These are phyloP conservation scores for Liasis olivaceus DNA, from an alignment of 2,797 vertebrate genomes.

Conservation along the genomic window DNA sequence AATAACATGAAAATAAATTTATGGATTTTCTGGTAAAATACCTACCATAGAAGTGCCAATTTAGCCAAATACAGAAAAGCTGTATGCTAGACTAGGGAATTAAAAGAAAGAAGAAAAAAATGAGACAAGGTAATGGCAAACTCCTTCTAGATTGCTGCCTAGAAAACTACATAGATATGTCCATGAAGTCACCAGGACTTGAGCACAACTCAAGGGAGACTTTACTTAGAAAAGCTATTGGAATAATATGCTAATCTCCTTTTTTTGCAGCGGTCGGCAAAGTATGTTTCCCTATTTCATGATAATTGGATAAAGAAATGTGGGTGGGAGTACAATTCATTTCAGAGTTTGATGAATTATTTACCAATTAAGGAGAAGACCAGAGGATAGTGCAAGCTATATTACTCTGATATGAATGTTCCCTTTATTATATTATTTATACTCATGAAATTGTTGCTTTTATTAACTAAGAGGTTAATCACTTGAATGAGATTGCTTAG, in stretches of 20 bases:
- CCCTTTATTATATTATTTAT: conserved; percentile 79
- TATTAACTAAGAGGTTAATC: conserved; percentile 82
- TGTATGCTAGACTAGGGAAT: neutral
- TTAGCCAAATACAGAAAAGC: conserved; percentile 45
- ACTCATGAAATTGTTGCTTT: conserved; percentile 74
- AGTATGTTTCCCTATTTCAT: conserved; percentile 73
- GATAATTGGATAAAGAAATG: conserved; percentile 78
- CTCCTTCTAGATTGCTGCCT: neutral
- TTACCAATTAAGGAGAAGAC: conserved; percentile 77
- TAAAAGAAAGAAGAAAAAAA: conserved; percentile 36
- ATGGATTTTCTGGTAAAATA: neutral
- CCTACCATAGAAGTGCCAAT: conserved; percentile 47
- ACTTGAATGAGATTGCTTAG: conserved; percentile 75
- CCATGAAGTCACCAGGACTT: neutral
- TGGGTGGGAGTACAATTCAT: conserved; percentile 75
- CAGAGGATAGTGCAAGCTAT: conserved; percentile 58
- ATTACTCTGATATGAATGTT: conserved; percentile 72
- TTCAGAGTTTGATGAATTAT: conserved; percentile 78
- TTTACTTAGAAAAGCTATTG: conserved; percentile 47
- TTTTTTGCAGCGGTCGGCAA: conserved; percentile 64
- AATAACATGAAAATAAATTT: neutral
- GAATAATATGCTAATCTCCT: conserved; percentile 69
- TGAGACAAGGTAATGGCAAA: neutral
- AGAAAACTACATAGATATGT: neutral
- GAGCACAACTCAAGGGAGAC: neutral